These are phyloP conservation scores for Mustelus asterias DNA, from an alignment of 2,113 vertebrate species.

Conservation along the genomic window DNA sequence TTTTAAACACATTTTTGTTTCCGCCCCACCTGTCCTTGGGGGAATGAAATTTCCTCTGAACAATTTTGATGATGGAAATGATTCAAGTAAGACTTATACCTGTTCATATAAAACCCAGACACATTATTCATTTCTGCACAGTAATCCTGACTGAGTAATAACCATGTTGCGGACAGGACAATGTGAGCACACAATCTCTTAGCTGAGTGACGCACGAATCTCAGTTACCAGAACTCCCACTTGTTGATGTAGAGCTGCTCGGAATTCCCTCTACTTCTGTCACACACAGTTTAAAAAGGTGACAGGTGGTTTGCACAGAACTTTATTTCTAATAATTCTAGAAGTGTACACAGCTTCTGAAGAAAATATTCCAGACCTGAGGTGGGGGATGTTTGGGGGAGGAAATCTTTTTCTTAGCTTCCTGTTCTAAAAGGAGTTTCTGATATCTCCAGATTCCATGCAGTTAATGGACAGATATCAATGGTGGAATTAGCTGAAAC, in stretches of 20 bases:
- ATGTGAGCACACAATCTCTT: background rate
- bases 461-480: background rate
- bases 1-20: too few species aligned
- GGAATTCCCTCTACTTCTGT: background rate
- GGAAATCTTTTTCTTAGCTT: background rate
- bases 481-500: background rate
- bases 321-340: background rate
- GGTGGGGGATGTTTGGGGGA: background rate
- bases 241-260: background rate
- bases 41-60: too few species aligned
- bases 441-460: background rate
- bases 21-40: too few species aligned
- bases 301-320: background rate
- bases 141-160: background rate
- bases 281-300: background rate
- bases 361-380: background rate
- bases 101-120: background rate
- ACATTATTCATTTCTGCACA: background rate
- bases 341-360: background rate
- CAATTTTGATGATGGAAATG: background rate
- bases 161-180: background rate
- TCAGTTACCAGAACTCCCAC: background rate
- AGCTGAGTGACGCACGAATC: background rate
- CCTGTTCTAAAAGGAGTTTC: background rate
- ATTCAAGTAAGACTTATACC: background rate